Evolutionary conservation across 1,140 invertebrate species (phyloP).

Genomic region (Drosophila ogumai): DNA sequence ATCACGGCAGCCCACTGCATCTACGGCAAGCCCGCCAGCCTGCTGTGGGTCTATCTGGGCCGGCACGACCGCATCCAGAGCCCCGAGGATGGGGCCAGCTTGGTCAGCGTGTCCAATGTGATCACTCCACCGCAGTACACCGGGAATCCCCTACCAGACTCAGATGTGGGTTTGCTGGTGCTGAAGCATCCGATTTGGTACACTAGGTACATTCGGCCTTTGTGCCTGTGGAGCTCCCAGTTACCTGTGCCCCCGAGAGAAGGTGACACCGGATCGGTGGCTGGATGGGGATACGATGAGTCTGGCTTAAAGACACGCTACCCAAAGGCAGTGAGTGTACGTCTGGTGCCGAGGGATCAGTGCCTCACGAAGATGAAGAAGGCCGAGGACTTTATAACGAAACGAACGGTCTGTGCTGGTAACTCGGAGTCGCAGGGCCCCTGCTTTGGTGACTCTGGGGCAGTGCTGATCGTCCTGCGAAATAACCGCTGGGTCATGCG

Average conservation of each 20-base stretch:
- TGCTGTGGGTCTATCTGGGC: conserved; percentile 18
- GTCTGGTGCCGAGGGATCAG: conserved; percentile 12
- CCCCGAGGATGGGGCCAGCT: neutral
- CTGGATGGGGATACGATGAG: conserved; percentile 10
- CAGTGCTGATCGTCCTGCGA: conserved; percentile 11
- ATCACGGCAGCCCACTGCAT: conserved; percentile 27
- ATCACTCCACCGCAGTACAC: neutral
- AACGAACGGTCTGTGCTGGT: conserved; percentile 7
- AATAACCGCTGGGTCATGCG: conserved; percentile 16
- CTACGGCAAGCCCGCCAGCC: neutral
- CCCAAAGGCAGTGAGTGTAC: conserved; percentile 18
- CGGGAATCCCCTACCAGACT: conserved; percentile 8
- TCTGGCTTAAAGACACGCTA: conserved; percentile 12
- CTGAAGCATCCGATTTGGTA: neutral
- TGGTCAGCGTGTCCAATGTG: conserved; percentile 13
- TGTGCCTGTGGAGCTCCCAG: conserved; percentile 5
- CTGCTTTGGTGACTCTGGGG: conserved; percentile 21
- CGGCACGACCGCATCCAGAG: conserved; percentile 17
- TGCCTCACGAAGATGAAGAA: conserved; percentile 8
- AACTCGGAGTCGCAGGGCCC: conserved; percentile 8
- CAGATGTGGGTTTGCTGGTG: conserved; percentile 18
- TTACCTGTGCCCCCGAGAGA: neutral
- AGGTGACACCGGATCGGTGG: conserved; percentile 10
- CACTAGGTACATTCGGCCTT: conserved; percentile 17
- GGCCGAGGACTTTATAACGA: conserved; percentile 18